Evolutionary conservation across 2,797 vertebrate species (phyloP).

Genomic region (Parotocinclus haroldoi): DNA sequence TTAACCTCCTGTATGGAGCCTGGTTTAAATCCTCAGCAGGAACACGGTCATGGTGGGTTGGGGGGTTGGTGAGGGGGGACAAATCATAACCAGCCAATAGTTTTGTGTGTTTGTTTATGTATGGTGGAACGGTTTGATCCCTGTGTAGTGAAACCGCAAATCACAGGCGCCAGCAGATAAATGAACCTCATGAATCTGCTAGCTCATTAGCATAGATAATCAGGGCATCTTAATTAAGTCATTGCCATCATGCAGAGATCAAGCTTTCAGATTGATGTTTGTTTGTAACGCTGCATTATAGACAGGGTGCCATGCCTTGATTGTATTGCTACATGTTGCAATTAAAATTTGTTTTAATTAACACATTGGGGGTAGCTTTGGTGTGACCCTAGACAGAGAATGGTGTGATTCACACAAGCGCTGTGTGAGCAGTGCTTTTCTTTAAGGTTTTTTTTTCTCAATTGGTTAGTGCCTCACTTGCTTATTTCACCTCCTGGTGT

Average conservation of each 20-base stretch:
- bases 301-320: too few species aligned
- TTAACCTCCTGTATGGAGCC: slow-evolving; percentile 2
- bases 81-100: neutral
- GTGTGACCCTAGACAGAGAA: too few species aligned
- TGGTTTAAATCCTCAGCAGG: neutral
- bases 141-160: slow-evolving; percentile 17
- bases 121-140: slow-evolving; percentile 36
- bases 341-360: too few species aligned
- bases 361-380: too few species aligned
- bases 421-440: too few species aligned
- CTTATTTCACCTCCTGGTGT: too few species aligned
- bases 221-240: slow-evolving; percentile 53
- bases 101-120: neutral
- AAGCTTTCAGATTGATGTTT: slow-evolving; percentile 33
- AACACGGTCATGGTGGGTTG: neutral
- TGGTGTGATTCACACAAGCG: too few species aligned
- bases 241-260: slow-evolving; percentile 42
- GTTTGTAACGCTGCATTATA: neutral
- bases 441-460: too few species aligned
- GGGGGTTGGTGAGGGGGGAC: neutral
- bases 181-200: slow-evolving; percentile 53
- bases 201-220: slow-evolving; percentile 60
- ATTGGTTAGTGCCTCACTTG: too few species aligned
- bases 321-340: too few species aligned
- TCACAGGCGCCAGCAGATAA: slow-evolving; percentile 35